These are phyloP conservation scores for Epirrhoe alternata DNA, from an alignment of 2,888 invertebrate genomes.

Conservation along the genomic window DNA sequence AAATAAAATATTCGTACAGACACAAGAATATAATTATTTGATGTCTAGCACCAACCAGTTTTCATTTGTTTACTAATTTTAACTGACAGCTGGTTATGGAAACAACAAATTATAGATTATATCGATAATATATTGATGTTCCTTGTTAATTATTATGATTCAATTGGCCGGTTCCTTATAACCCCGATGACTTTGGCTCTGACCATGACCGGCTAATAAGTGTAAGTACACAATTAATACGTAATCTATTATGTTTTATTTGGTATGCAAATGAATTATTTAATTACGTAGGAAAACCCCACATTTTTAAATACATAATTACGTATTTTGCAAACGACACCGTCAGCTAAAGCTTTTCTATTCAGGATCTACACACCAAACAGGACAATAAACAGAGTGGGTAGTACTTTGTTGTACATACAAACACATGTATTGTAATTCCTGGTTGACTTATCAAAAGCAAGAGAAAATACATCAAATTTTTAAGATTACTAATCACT, in stretches of 20 bases:
- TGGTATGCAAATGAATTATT: constrained; percentile 20
- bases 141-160: constrained; percentile 42
- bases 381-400: background rate
- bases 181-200: constrained; percentile 47
- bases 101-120: constrained; percentile 39
- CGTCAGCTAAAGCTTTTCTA: background rate
- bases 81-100: constrained; percentile 27
- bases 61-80: constrained; percentile 25
- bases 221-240: constrained; percentile 39
- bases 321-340: too few species aligned
- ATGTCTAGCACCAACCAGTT: constrained; percentile 8
- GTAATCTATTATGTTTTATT: constrained; percentile 29
- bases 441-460: too few species aligned
- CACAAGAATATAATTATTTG: background rate
- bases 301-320: background rate
- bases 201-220: constrained; percentile 47
- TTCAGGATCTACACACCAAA: background rate
- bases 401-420: too few species aligned
- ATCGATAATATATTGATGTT: constrained; percentile 33
- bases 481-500: too few species aligned
- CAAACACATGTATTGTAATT: too few species aligned
- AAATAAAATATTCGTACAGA: background rate
- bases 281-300: background rate
- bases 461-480: too few species aligned
- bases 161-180: constrained; percentile 51